phyloP scores from a whole-genome alignment of 2,888 invertebrate genomes.

The Melieria crassipennis region DNA sequence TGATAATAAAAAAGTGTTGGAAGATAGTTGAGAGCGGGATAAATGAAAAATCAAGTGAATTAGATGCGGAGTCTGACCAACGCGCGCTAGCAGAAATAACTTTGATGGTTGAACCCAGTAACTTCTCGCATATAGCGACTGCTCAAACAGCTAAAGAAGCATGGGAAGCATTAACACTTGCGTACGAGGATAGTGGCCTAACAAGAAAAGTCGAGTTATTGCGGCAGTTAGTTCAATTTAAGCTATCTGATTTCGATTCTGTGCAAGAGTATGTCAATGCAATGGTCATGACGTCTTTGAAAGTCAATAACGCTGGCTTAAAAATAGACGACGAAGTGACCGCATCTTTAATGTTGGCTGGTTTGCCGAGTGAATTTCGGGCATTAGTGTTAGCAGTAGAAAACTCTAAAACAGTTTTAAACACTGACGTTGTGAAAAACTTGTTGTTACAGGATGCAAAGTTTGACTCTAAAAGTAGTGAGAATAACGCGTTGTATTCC shows the following conservation, averaged over 20 bases:
- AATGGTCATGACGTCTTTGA: constrained; percentile 28
- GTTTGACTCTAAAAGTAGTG: constrained; percentile 24
- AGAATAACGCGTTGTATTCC: constrained; percentile 26
- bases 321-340: constrained; percentile 34
- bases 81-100: constrained; percentile 42
- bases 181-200: constrained; percentile 40
- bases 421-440: constrained; percentile 34
- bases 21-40: constrained; percentile 1
- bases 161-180: constrained; percentile 38
- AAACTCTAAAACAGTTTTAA: constrained; percentile 36
- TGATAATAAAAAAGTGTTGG: constrained; percentile 9
- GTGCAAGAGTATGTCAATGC: constrained; percentile 32
- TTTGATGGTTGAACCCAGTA: constrained; percentile 38
- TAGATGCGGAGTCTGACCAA: constrained; percentile 10
- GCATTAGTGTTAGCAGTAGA: constrained; percentile 38
- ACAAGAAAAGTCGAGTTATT: constrained; percentile 42
- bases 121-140: constrained; percentile 38
- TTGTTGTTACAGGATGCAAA: constrained; percentile 36
- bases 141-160: constrained; percentile 38
- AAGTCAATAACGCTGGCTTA: constrained; percentile 24
- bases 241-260: constrained; percentile 24
- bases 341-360: constrained; percentile 38
- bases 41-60: background rate
- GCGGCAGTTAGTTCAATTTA: constrained; percentile 36
- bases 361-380: constrained; percentile 36